A percentile compares a stretch with the other conserved stretches of the same genome.
Evolutionary conservation across 2,113 vertebrate species (phyloP).

Genomic region (Xenus cinereus): DNA sequence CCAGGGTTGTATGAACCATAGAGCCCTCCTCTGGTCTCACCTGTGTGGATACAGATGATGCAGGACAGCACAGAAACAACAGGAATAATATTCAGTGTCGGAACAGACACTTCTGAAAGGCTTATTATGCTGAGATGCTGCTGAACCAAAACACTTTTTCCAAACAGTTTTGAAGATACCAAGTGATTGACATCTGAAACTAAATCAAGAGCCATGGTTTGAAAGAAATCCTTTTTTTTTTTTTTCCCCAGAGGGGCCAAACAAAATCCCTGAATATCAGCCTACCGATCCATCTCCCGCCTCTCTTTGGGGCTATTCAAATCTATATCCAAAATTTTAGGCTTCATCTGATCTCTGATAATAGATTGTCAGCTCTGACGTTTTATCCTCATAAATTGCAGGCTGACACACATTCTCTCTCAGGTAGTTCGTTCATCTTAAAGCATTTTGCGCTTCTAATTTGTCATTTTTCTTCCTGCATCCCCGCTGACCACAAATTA

Average conservation of each 20-base stretch:
- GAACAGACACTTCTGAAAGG: conserved; percentile 40
- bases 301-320: conserved; percentile 53
- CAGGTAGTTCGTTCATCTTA: conserved; percentile 63
- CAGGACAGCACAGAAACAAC: not conserved
- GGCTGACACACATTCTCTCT: conserved; percentile 43
- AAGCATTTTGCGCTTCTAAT: conserved; percentile 54
- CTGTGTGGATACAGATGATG: not conserved
- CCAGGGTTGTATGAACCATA: conserved; percentile 3
- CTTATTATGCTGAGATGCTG: conserved; percentile 28
- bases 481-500: conserved; percentile 54
- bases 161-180: conserved; percentile 40
- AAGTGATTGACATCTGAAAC: conserved; percentile 54
- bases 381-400: conserved; percentile 59
- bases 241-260: not conserved
- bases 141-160: conserved; percentile 43
- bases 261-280: conserved; percentile 37
- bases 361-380: conserved; percentile 64
- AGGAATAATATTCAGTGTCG: not conserved
- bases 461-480: conserved; percentile 52
- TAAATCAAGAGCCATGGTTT: conserved; percentile 1
- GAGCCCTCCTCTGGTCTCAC: not conserved
- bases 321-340: conserved; percentile 65
- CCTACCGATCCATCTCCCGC: conserved; percentile 12
- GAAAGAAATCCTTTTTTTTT: conserved; percentile 38
- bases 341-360: conserved; percentile 60